Base-by-base conservation (phyloP, 2,797 vertebrate genomes). In the Ctenopoma multispine region DNA sequence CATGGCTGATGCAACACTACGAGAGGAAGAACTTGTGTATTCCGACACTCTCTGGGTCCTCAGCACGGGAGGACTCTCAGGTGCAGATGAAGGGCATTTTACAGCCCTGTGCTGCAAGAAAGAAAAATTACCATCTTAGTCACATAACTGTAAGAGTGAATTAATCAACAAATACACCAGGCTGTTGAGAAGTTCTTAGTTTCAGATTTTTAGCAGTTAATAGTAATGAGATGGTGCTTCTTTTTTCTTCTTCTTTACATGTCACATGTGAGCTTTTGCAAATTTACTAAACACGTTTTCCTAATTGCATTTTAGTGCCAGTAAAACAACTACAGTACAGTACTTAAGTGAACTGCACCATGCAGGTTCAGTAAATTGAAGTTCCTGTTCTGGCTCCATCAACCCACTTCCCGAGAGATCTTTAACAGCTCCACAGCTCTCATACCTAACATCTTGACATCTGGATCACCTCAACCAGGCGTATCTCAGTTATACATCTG, bases 1-100 rank as follows among this genome's bases (percentile, higher is more conserved):
- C 98, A 99, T 99, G 94, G 91, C 87, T 78, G 90, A 87, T 79
- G 90, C 72, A 59, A 86, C 83, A 64, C 87, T 79, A 78, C 60
- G 77, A 76, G 86, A 79, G 83, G 87, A 85, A 27, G 86, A 69
- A 68, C 86, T 89, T 69, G 78, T 5, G 82, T 87, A 84, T 81
- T 87, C 77, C 49, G 84, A 80, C 77, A 67, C 88, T 81, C 87
- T 90, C 78, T 78, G 81, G 67, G 88, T 93, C 88, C 87, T 92
- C 80, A 69, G 92, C 72, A 91, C 92, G 84, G 77, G 73, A 90
- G 86, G 81, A 79, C 90, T 88, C 81, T 93, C 92, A 95, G 81
- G 81, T 69, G 87, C 85, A 74, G 93, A 82, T 82, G 90, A 81
- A 69, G 86, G 73, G 86, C 94, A 94, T 96, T 91, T 96, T 86